Evolutionary conservation across 2,888 invertebrate genomes (phyloP).

Genomic region (Calliscelio sp.): DNA sequence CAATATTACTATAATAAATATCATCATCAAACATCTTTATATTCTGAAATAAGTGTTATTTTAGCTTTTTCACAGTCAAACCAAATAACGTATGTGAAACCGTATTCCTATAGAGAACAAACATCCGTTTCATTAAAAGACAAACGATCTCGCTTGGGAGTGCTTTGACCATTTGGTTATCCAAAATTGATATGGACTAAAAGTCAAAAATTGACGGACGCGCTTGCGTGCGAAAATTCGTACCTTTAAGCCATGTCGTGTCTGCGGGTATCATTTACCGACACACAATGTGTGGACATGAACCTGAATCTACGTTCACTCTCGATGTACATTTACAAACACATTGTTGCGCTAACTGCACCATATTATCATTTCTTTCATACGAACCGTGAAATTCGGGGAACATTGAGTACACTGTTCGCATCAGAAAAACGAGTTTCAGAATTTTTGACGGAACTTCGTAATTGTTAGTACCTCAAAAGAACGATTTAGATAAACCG

Average conservation of each 20-base stretch:
- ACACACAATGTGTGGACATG: constrained; percentile 57
- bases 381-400: constrained; percentile 32
- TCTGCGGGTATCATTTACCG: constrained; percentile 37
- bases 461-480: constrained; percentile 33
- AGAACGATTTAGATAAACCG: constrained; percentile 28
- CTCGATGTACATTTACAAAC: constrained; percentile 36
- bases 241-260: constrained; percentile 53
- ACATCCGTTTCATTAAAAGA: constrained; percentile 50
- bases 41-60: no score
- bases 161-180: constrained; percentile 15
- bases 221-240: constrained; percentile 61
- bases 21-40: no score
- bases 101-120: no score
- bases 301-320: constrained; percentile 18
- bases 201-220: constrained; percentile 44
- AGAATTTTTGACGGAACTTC: constrained; percentile 33
- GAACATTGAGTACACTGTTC: constrained; percentile 28
- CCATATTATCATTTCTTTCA: constrained; percentile 38
- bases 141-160: constrained; percentile 17
- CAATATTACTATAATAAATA: no score
- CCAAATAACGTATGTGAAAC: no score
- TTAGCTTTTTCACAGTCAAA: no score
- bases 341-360: constrained; percentile 37
- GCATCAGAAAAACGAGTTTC: constrained; percentile 25
- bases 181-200: constrained; percentile 23